Base-by-base conservation (phyloP, 2,888 invertebrate species). In the Tetragonula carbonaria region DNA sequence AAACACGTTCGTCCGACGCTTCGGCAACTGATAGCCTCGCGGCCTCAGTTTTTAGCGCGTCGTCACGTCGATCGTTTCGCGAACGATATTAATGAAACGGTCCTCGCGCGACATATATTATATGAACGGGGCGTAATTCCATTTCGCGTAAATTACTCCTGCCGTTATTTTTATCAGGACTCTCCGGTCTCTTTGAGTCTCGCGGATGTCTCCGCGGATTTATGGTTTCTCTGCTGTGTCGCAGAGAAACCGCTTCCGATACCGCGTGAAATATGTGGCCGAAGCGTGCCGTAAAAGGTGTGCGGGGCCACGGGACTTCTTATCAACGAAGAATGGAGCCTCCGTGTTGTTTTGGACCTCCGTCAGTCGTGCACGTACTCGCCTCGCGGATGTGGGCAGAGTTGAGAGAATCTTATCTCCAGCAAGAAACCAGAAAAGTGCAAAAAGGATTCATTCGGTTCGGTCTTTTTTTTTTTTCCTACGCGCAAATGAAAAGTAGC, bases 171-270 rank as follows among this genome's bases (percentile, higher is more conserved):
- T 57, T 65, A 51, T 13, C 53, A 33, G 18, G 8, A 4, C n/a
- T 13, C 21, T 51, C 59, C 78, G 78, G 71, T 74, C 50, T 74
- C 50, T 59, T 72, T 28, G 71, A 80, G 50, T 65, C 51, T 79
- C 51, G 11, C 57, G 57, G 65, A 65, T 65, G 53, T 74, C 66
- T 65, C 70, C n/a, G 28, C 45, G 73, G 33, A 82, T 80, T 73
- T 73, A 80, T 67, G 72, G 80, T 80, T 74, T 73, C 73, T 28
- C 28, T 28, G 28, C 28, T 28, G 28, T 28, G 28, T 28, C 28
- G 28, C 55, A 50, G 45, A 53, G 80, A 55, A 72, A 18, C 80
- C 80, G 72, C 45, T 67, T 81, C 73, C 81, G 79, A 79, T 79
- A 78, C 53, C 72, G 33, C 59, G 28, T 82, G 67, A 79, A 63